Evolutionary conservation across 2,113 vertebrate genomes (phyloP).

Genomic region (Jaculus jaculus): DNA sequence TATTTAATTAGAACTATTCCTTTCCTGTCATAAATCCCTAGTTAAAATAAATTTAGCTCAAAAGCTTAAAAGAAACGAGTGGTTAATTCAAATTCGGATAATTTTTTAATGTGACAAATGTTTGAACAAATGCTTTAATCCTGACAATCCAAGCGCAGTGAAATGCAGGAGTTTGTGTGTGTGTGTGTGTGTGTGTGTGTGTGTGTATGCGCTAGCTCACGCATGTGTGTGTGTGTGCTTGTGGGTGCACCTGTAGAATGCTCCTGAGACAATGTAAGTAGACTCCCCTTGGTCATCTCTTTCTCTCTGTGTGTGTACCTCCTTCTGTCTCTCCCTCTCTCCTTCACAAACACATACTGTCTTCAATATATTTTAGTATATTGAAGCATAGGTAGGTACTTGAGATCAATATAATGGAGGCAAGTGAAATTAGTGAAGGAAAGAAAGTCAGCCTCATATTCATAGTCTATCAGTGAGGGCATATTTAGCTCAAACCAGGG

Average conservation of each 20-base stretch:
- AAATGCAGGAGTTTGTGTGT: neutral
- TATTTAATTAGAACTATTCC: slow-evolving; percentile 75
- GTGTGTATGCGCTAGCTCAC: too few species aligned
- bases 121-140: slow-evolving; percentile 6
- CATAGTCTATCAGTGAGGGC: fast-evolving
- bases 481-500: neutral
- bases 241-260: neutral
- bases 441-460: too few species aligned
- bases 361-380: too few species aligned
- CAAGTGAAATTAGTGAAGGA: neutral
- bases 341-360: too few species aligned
- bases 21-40: slow-evolving; percentile 71
- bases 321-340: too few species aligned
- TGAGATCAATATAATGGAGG: neutral
- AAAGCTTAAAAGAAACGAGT: slow-evolving; percentile 60
- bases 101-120: slow-evolving; percentile 29
- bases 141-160: neutral
- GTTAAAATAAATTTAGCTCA: slow-evolving; percentile 71
- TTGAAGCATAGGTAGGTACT: too few species aligned
- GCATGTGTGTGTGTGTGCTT: neutral
- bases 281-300: neutral
- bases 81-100: slow-evolving; percentile 53
- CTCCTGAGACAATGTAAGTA: neutral
- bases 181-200: neutral
- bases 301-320: neutral